Evolutionary conservation across 2,888 invertebrate genomes (phyloP), one percentile per base, ranked within the genome.

Genomic region (Drosophila stalkeri): DNA sequence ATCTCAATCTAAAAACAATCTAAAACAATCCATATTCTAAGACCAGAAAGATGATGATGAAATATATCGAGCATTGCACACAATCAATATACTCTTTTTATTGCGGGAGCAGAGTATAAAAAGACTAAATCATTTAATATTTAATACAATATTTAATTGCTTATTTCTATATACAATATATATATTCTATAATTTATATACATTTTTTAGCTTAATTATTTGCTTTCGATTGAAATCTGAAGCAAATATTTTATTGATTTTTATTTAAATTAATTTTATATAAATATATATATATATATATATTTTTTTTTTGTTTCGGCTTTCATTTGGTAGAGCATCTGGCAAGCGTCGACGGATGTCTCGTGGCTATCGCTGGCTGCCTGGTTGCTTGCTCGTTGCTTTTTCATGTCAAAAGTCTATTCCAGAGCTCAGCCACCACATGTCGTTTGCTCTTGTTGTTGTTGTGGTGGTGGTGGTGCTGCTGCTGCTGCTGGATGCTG

Each of bases 361-460:
- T 57, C 16, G 56, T 63, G 27, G 37, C 60, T 39, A 31, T 62
- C n/a, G 35, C 60, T 39, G 46, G 47, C 4, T 23, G 31, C 4
- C 20, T 20, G 20, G 14, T 7, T 27, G 27, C 27, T 20, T 20
- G n/a, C 12, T 27, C 6, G 27, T 27, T 27, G 27, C 27, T 27
- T 66, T 67, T 54, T 47, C 61, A 56, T 54, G 64, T 64, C 49
- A 51, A 68, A 64, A 62, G 64, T 55, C 64, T 52, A 64, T 69
- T 59, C 64, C 64, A 73, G 57, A 57, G 31, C 27, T 64, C 27
- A 14, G 35, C 23, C 33, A 46, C 46, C 85, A 79, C 73, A 82
- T 81, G 74, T 75, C 37, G 60, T 41, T 61, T 43, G 54, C 56
- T 57, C 14, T 23, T 59, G 47, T 49, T 60, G 52, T 41, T 74